phyloP scores from a whole-genome alignment of 2,888 invertebrate species.

The Alloscopus bannaensis region DNA sequence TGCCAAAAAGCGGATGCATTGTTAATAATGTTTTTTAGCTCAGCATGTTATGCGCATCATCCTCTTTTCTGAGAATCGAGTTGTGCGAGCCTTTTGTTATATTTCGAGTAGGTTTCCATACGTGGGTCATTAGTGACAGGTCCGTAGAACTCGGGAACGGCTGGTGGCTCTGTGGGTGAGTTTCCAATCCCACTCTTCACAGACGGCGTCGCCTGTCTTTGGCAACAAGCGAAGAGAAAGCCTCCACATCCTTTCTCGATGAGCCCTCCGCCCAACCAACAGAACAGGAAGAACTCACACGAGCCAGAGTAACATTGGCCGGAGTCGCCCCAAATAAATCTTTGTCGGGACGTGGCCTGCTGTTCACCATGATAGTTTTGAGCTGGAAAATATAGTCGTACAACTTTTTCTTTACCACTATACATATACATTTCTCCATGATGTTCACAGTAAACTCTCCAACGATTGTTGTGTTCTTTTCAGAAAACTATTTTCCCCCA shows the following conservation, averaged over 20 bases:
- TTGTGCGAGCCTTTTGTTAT: no score
- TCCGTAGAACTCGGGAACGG: constrained; percentile 79
- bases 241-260: constrained; percentile 89
- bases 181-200: constrained; percentile 72
- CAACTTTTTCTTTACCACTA: neutral
- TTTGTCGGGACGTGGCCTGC: constrained; percentile 50
- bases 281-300: constrained; percentile 93
- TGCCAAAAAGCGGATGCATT: neutral
- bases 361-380: constrained; percentile 32
- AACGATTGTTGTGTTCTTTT: no score
- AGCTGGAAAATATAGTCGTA: constrained; percentile 45
- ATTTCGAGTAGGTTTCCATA: constrained; percentile 78
- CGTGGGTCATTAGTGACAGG: constrained; percentile 87
- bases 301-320: constrained; percentile 83
- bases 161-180: constrained; percentile 72
- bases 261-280: constrained; percentile 92
- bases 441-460: no score
- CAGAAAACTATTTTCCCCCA: neutral
- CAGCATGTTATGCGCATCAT: no score
- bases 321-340: constrained; percentile 73
- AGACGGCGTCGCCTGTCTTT: constrained; percentile 77
- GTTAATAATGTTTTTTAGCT: no score
- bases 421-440: no score
- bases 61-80: no score
- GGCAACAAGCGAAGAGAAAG: constrained; percentile 90